Percentiles rank a stretch among this genome's conserved stretches.
Evolutionary conservation across 2,888 invertebrate genomes (phyloP).

Genomic region (Craniophora ligustri): DNA sequence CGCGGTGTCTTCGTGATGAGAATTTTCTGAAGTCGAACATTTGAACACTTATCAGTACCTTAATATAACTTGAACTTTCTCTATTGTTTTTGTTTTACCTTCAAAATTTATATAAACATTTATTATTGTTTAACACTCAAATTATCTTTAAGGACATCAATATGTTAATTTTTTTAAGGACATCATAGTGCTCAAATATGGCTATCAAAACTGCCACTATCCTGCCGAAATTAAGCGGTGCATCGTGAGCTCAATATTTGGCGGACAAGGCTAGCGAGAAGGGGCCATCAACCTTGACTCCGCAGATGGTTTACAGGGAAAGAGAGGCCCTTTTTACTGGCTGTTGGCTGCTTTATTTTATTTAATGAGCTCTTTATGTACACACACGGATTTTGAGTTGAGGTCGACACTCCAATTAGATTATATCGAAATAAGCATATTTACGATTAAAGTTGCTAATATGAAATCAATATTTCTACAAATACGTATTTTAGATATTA

Average conservation of each 20-base stretch:
- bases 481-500: too few relatives aligned
- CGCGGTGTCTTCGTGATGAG: too few relatives aligned
- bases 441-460: too few relatives aligned
- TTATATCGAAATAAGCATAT: not conserved
- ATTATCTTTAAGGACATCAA: too few relatives aligned
- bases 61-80: too few relatives aligned
- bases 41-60: too few relatives aligned
- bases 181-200: conserved; percentile 12
- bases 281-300: conserved; percentile 67
- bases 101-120: too few relatives aligned
- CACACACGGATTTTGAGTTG: not conserved
- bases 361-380: not conserved
- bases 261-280: conserved; percentile 63
- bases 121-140: too few relatives aligned
- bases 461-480: too few relatives aligned
- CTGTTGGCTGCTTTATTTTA: not conserved
- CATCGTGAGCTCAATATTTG: conserved; percentile 56
- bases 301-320: conserved; percentile 45
- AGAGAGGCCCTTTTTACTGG: conserved; percentile 22
- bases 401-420: not conserved
- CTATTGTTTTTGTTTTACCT: too few relatives aligned
- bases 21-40: too few relatives aligned
- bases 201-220: conserved; percentile 45
- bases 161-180: too few relatives aligned
- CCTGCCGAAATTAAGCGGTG: conserved; percentile 59